Percentiles rank a stretch among this genome's conserved stretches.
Evolutionary conservation across 2,888 invertebrate species (phyloP).

Genomic region (Lathronympha strigana): DNA sequence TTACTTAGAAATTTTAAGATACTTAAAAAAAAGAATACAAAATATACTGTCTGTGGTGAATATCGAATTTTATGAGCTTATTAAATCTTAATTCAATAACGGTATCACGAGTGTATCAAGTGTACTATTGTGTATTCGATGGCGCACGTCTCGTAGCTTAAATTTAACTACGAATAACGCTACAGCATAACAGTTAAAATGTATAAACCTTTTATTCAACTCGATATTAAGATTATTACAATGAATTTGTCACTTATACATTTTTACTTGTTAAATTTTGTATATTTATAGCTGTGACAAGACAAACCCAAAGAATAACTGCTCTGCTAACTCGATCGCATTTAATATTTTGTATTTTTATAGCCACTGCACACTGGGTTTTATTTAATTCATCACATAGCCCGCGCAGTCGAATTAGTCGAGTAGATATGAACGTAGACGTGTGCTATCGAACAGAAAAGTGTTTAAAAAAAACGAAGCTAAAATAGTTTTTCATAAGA

Average conservation of each 20-base stretch:
- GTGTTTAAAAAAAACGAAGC: conserved; percentile 54
- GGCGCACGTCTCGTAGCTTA: conserved; percentile 61
- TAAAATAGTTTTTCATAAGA: conserved; percentile 72
- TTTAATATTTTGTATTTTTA: conserved; percentile 50
- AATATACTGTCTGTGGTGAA: conserved; percentile 80
- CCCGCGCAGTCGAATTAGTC: conserved; percentile 15
- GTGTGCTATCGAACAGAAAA: conserved; percentile 64
- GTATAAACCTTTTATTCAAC: conserved; percentile 2
- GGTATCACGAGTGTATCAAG: conserved; percentile 61
- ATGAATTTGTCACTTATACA: background rate
- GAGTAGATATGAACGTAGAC: conserved; percentile 48
- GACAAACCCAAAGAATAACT: conserved; percentile 19
- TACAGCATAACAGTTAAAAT: background rate
- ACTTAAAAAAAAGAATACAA: conserved; percentile 67
- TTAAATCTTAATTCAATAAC: conserved; percentile 76
- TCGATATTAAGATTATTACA: background rate
- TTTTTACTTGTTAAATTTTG: conserved; percentile 8
- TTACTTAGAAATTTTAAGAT: conserved; percentile 72
- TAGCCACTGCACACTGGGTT: conserved; percentile 45
- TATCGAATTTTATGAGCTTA: conserved; percentile 84
- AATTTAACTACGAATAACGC: background rate
- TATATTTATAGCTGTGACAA: background rate
- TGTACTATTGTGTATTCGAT: conserved; percentile 63
- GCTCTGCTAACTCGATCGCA: conserved; percentile 44
- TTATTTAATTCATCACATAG: conserved; percentile 40